Evolutionary conservation across 35 echinoderm and acorn worm species (phyloP).

Genomic region (Eucidaris tribuloides): DNA sequence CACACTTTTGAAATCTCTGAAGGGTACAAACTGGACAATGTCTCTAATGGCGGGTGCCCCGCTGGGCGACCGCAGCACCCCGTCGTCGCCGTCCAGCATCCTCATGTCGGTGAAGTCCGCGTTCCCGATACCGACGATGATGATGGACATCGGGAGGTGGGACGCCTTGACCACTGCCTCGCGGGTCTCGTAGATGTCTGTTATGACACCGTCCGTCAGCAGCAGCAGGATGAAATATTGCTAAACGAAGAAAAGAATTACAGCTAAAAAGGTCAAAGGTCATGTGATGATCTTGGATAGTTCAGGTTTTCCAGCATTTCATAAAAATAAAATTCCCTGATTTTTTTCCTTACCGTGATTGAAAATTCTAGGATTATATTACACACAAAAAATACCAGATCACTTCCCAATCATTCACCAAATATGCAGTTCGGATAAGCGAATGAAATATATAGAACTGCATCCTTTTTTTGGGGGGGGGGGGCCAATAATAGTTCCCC

Average conservation of each 20-base stretch:
- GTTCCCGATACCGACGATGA: constrained; percentile 86
- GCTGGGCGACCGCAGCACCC: constrained; percentile 68
- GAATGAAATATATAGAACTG: too few relatives aligned
- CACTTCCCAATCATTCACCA: too few relatives aligned
- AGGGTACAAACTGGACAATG: constrained; percentile 99
- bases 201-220: constrained; percentile 94
- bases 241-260: constrained; percentile 17
- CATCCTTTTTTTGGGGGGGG: too few relatives aligned
- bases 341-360: too few relatives aligned
- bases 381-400: too few relatives aligned
- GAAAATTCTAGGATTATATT: too few relatives aligned
- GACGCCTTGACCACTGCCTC: constrained; percentile 90
- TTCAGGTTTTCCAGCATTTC: too few relatives aligned
- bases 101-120: constrained; percentile 97
- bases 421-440: too few relatives aligned
- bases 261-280: too few relatives aligned
- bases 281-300: too few relatives aligned
- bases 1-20: constrained; percentile 70
- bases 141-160: constrained; percentile 96
- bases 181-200: constrained; percentile 94
- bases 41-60: constrained; percentile 81
- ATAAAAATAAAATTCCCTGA: too few relatives aligned
- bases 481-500: too few relatives aligned
- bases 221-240: constrained; percentile 97
- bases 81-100: constrained; percentile 95